Conservation (phyloP, 2,113 vertebrate genomes). For the Malaclemys terrapin region DNA sequence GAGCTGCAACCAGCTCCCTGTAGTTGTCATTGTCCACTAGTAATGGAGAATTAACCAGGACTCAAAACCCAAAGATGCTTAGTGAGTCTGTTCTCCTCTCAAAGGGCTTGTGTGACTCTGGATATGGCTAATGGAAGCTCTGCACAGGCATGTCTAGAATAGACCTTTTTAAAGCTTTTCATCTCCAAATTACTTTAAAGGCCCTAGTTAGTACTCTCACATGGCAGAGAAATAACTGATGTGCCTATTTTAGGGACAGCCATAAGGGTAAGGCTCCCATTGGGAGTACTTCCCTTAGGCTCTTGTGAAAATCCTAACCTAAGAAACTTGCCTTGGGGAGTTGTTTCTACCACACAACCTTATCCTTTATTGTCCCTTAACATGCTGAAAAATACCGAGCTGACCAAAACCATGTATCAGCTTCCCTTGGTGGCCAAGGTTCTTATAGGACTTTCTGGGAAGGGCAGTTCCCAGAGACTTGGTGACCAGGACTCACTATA, state of each 20-base stretch:
- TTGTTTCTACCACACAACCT: not conserved
- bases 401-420: not conserved
- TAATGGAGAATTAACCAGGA: not conserved
- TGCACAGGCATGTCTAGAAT: not conserved
- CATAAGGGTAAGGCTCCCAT: not conserved
- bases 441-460: not conserved
- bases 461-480: not conserved
- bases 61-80: not conserved
- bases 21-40: not conserved
- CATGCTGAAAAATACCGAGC: not conserved
- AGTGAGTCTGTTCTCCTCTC: not conserved
- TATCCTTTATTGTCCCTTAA: accelerated
- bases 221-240: not conserved
- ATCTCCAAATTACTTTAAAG: not conserved
- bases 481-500: not conserved
- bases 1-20: not conserved
- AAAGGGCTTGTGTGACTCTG: not conserved
- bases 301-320: not conserved
- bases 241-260: not conserved
- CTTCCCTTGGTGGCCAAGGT: not conserved
- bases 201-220: not conserved
- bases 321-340: not conserved
- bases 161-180: not conserved
- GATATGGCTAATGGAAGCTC: not conserved
- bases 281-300: not conserved